These are phyloP conservation scores for Papilio aristodemus DNA, from an alignment of 1,140 invertebrate genomes.

Conservation along the genomic window DNA sequence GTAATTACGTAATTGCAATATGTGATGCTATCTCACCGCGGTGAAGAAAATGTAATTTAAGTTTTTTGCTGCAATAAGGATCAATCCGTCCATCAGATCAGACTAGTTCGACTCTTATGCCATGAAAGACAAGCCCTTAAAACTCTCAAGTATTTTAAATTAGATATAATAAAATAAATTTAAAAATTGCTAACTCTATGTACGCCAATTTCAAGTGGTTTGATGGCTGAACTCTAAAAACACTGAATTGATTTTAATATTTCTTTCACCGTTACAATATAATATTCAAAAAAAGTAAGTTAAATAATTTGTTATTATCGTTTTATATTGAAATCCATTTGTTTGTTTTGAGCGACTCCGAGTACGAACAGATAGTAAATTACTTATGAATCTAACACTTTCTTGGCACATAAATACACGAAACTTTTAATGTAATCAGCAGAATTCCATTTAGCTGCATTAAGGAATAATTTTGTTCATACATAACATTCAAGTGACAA, in stretches of 20 bases:
- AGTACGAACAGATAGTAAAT: too few species aligned
- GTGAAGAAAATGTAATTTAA: background rate
- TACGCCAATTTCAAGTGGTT: too few species aligned
- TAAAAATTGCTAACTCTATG: background rate
- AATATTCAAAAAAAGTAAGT: too few species aligned
- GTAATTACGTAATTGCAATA: slow-evolving; percentile 21
- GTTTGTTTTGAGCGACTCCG: too few species aligned
- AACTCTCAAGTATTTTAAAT: background rate
- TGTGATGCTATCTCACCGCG: slow-evolving; percentile 2
- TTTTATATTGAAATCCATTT: too few species aligned
- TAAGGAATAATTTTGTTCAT: background rate
- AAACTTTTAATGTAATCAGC: background rate
- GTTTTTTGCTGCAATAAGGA: slow-evolving; percentile 14
- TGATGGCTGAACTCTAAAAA: too few species aligned
- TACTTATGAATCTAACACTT: background rate
- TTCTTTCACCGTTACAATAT: too few species aligned
- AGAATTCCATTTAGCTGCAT: background rate
- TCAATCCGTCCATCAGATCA: slow-evolving; percentile 3
- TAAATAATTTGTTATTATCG: too few species aligned
- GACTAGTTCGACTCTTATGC: background rate
- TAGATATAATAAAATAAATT: background rate
- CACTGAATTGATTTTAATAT: too few species aligned
- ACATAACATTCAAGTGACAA: background rate
- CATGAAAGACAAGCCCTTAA: background rate
- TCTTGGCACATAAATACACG: background rate